phyloP scores from a whole-genome alignment of 2,797 vertebrate species.

The Pseudotriccus pelzelni region DNA sequence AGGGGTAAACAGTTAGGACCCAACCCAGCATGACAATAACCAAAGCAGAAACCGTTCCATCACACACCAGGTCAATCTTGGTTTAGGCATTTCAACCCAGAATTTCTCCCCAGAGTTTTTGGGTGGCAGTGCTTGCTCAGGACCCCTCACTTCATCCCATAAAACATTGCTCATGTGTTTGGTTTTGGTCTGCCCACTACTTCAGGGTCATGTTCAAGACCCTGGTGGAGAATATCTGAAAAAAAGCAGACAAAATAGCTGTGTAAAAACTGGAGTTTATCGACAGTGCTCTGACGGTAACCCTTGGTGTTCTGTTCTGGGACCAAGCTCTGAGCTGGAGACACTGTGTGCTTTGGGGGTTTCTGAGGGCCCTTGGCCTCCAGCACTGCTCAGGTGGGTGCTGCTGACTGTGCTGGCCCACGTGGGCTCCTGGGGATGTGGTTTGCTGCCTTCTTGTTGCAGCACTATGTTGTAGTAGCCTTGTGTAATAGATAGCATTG shows the following conservation, averaged over 20 bases:
- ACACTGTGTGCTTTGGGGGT: neutral
- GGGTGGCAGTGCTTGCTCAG: fast-evolving
- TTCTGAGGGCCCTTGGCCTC: neutral
- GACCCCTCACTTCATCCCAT: neutral
- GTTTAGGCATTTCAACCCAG: neutral
- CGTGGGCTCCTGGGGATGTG: neutral
- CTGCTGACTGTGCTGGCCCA: neutral
- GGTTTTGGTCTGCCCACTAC: neutral
- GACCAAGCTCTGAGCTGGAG: neutral
- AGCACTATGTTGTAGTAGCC: fast-evolving
- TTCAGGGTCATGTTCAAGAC: neutral
- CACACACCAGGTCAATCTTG: neutral
- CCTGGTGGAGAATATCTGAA: neutral
- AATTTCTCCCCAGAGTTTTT: neutral
- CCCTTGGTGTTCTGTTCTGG: neutral
- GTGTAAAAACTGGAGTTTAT: neutral
- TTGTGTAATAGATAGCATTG: fast-evolving
- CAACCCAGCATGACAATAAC: neutral
- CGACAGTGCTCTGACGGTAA: neutral
- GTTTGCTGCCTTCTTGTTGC: neutral
- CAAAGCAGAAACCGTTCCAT: neutral
- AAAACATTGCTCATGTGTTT: neutral
- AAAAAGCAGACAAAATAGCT: neutral
- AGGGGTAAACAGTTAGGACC: neutral
- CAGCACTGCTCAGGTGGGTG: neutral